Evolutionary conservation across 2,888 invertebrate species (phyloP).

Genomic region (Fragum sueziense): DNA sequence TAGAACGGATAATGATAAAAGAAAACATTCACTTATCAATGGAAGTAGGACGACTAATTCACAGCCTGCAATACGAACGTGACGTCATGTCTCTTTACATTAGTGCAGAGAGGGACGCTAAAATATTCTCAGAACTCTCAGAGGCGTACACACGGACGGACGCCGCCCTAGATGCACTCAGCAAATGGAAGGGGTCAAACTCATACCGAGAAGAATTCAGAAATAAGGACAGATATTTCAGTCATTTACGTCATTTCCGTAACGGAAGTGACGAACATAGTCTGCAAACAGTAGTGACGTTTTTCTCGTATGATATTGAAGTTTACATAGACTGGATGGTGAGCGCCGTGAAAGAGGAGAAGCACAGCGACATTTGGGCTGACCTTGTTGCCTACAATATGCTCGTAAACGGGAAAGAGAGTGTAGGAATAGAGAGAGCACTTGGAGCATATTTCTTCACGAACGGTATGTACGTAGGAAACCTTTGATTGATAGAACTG

Average conservation of each 20-base stretch:
- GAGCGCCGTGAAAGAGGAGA: conserved; percentile 27
- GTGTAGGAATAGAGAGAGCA: conserved; percentile 36
- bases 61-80: conserved; percentile 33
- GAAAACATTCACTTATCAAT: conserved; percentile 32
- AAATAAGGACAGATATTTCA: background rate
- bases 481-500: too few relatives aligned
- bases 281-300: background rate
- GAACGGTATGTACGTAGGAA: conserved; percentile 38
- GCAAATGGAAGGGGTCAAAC: conserved; percentile 11
- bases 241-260: conserved; percentile 12
- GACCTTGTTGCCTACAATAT: conserved; percentile 48
- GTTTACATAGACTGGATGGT: conserved; percentile 37
- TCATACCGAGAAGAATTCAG: background rate
- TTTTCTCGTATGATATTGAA: conserved; percentile 3
- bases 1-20: conserved; percentile 7
- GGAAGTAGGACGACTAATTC: conserved; percentile 34
- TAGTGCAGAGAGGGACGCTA: conserved; percentile 10
- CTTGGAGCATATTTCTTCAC: conserved; percentile 38
- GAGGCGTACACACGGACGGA: conserved; percentile 28
- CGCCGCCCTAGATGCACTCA: conserved; percentile 20
- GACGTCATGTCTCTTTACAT: conserved; percentile 34
- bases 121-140: background rate
- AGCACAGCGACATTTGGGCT: conserved; percentile 38
- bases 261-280: background rate
- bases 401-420: conserved; percentile 41